Percentiles rank a stretch among this genome's conserved stretches.
These are phyloP conservation scores for Thunnus thynnus DNA, from an alignment of 2,113 vertebrate genomes.

Conservation along the genomic window DNA sequence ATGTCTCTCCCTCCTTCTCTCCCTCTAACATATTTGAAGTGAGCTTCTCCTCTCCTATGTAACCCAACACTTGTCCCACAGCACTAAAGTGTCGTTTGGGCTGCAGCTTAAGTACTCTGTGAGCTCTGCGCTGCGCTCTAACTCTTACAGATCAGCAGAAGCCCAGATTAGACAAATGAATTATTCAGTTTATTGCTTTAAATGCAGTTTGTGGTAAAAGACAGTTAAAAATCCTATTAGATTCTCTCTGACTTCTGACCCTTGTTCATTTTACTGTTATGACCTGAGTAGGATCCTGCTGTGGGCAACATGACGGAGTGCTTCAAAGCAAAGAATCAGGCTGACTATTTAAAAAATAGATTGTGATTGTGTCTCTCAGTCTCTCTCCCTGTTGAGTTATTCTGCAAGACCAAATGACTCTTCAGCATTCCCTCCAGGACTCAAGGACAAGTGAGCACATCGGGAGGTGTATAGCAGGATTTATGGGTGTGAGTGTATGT, in stretches of 20 bases:
- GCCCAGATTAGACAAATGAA: slow-evolving; percentile 70
- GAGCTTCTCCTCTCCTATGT: slow-evolving; percentile 57
- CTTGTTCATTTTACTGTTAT: slow-evolving; percentile 25
- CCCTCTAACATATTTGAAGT: slow-evolving; percentile 52
- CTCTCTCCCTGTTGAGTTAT: not conserved
- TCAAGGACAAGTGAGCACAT: slow-evolving; percentile 35
- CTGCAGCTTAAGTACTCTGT: slow-evolving; percentile 57
- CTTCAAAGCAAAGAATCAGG: slow-evolving; percentile 16
- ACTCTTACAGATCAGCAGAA: slow-evolving; percentile 60
- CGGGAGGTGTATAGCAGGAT: not conserved
- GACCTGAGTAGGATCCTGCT: not conserved
- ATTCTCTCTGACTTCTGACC: slow-evolving; percentile 28
- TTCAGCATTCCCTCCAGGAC: slow-evolving; percentile 17
- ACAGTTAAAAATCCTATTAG: slow-evolving; percentile 50
- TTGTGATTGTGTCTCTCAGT: not conserved
- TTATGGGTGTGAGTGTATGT: not conserved
- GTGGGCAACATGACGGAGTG: slow-evolving; percentile 13
- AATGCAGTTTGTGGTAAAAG: slow-evolving; percentile 63
- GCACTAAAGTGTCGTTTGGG: slow-evolving; percentile 71
- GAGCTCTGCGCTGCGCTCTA: slow-evolving; percentile 47
- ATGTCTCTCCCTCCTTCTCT: slow-evolving; percentile 4
- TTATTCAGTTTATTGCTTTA: slow-evolving; percentile 73
- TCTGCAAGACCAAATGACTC: not conserved
- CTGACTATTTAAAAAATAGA: not conserved
- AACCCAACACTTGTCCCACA: slow-evolving; percentile 64